These are phyloP conservation scores for Struthio camelus DNA, from an alignment of 2,113 vertebrate genomes.

Conservation along the genomic window DNA sequence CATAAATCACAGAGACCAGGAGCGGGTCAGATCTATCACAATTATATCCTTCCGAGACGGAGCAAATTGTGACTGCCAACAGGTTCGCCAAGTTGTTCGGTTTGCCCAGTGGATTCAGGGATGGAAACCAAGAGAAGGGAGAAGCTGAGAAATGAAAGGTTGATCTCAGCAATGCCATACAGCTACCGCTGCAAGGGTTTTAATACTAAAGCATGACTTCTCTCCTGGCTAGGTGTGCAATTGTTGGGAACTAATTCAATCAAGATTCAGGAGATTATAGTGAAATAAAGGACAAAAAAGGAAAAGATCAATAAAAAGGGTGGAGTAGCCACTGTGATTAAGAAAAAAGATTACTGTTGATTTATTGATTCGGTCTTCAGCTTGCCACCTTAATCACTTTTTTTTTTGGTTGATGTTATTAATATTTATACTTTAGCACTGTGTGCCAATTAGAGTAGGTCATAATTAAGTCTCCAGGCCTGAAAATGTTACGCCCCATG, in stretches of 20 bases:
- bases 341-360: constrained; percentile 47
- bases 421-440: constrained; percentile 31
- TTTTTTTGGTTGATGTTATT: constrained; percentile 1
- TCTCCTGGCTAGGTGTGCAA: neutral
- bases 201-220: neutral
- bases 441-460: neutral
- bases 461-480: constrained; percentile 21
- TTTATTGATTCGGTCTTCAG: constrained; percentile 18
- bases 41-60: neutral
- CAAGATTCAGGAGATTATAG: constrained; percentile 26
- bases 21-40: neutral
- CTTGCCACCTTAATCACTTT: constrained; percentile 25
- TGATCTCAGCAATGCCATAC: neutral
- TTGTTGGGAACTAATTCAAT: constrained; percentile 42
- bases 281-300: neutral
- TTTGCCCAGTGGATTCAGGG: neutral
- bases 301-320: constrained; percentile 11
- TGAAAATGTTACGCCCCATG: neutral
- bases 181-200: neutral
- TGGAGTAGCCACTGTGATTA: constrained; percentile 41
- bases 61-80: neutral
- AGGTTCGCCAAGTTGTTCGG: rapidly evolving
- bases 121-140: neutral
- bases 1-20: neutral
- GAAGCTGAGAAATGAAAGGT: neutral